Conservation (phyloP, 2,797 vertebrate species). For the Orestias chungarensis region DNA sequence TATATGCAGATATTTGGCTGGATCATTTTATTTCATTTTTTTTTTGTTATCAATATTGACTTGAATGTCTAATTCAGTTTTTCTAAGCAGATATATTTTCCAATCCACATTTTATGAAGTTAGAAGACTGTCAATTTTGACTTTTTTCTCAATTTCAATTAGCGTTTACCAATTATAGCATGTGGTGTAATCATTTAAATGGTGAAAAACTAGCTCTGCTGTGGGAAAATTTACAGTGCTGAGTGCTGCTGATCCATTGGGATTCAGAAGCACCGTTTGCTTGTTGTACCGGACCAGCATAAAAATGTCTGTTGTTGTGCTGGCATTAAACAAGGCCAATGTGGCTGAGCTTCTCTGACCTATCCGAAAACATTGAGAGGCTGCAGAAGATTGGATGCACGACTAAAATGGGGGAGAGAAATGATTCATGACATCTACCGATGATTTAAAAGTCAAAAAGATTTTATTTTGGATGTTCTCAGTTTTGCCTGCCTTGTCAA, state of each 20-base stretch:
- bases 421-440: neutral
- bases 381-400: neutral
- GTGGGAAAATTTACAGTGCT: slow-evolving; percentile 20
- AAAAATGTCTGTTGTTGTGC: slow-evolving; percentile 3
- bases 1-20: slow-evolving; percentile 29
- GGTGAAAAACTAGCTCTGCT: slow-evolving; percentile 7
- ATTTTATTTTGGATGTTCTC: slow-evolving; percentile 4
- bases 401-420: neutral
- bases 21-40: slow-evolving; percentile 20
- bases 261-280: slow-evolving; percentile 3
- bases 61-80: neutral
- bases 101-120: neutral
- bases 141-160: neutral
- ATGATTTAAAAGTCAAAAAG: neutral
- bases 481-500: neutral
- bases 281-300: neutral
- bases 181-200: too few species aligned
- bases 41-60: slow-evolving; percentile 11
- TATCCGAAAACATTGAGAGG: neutral
- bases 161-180: neutral
- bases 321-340: slow-evolving; percentile 18
- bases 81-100: too few species aligned
- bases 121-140: neutral
- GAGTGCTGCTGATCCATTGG: slow-evolving; percentile 13
- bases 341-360: neutral